Conservation (phyloP, 2,888 invertebrate species). For the Xylota segnis region DNA sequence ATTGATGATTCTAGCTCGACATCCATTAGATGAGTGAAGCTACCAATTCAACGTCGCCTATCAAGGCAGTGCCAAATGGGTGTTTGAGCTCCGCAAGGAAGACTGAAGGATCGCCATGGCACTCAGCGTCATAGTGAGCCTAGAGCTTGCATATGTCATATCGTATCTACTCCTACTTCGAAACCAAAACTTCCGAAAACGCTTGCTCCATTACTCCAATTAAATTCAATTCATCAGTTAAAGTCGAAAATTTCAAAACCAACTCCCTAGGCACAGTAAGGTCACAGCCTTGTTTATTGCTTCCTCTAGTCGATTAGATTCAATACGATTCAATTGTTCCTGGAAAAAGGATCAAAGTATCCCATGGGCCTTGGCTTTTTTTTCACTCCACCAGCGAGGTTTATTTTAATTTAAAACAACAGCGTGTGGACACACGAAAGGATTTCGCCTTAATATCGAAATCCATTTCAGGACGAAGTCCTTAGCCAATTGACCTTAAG, state of each 20-base stretch:
- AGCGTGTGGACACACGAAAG: too few species aligned
- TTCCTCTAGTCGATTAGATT: not conserved
- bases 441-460: not conserved
- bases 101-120: too few species aligned
- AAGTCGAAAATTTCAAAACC: not conserved
- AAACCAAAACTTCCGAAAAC: not conserved
- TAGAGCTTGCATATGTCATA: too few species aligned
- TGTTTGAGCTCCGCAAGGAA: too few species aligned
- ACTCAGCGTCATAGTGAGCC: too few species aligned
- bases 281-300: not conserved
- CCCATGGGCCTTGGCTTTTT: not conserved
- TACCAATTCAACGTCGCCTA: too few species aligned
- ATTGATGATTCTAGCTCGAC: too few species aligned
- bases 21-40: too few species aligned
- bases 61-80: too few species aligned
- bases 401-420: not conserved
- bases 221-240: not conserved
- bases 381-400: not conserved
- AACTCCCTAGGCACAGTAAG: not conserved
- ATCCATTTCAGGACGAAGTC: not conserved
- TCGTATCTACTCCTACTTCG: too few species aligned
- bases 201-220: not conserved
- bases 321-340: not conserved
- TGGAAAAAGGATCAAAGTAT: constrained; percentile 2
- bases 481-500: not conserved